Evolutionary conservation across 2,797 vertebrate species (phyloP).

Genomic region (Ctenosaura bakeri): DNA sequence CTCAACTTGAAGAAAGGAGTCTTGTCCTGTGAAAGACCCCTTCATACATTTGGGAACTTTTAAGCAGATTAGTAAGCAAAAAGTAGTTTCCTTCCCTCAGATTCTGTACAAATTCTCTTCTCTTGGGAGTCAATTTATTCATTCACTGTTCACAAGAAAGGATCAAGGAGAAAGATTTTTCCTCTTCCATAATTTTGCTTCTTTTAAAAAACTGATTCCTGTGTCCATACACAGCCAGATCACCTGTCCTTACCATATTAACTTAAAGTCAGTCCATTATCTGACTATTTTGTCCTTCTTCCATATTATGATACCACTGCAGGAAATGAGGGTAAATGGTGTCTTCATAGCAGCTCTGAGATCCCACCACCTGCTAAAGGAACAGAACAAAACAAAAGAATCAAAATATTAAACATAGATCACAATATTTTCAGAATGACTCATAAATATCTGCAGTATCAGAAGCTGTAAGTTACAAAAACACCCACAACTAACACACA

Average conservation of each 20-base stretch:
- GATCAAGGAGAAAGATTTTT: conserved; percentile 52
- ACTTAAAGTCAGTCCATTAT: conserved; percentile 74
- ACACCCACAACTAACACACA: background rate
- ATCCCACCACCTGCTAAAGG: conserved; percentile 84
- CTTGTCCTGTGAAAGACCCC: conserved; percentile 8
- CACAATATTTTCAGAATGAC: conserved; percentile 44
- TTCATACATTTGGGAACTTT: background rate
- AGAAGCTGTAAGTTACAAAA: conserved; percentile 39
- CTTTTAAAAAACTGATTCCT: conserved; percentile 71
- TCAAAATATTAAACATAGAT: conserved; percentile 57
- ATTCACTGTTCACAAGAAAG: conserved; percentile 52
- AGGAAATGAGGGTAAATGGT: conserved; percentile 49
- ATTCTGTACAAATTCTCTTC: conserved; percentile 66
- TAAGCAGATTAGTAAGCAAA: background rate
- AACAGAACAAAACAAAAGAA: conserved; percentile 44
- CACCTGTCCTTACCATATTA: conserved; percentile 58
- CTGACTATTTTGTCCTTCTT: conserved; percentile 62
- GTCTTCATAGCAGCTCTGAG: conserved; percentile 83
- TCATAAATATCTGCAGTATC: background rate
- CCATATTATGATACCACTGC: conserved; percentile 60
- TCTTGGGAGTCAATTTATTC: conserved; percentile 75
- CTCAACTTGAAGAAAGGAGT: background rate
- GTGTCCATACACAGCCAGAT: conserved; percentile 68
- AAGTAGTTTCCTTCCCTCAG: conserved; percentile 25
- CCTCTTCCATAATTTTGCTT: conserved; percentile 74